Evolutionary conservation across 2,797 vertebrate species (phyloP).

Genomic region (Pristis pectinata): DNA sequence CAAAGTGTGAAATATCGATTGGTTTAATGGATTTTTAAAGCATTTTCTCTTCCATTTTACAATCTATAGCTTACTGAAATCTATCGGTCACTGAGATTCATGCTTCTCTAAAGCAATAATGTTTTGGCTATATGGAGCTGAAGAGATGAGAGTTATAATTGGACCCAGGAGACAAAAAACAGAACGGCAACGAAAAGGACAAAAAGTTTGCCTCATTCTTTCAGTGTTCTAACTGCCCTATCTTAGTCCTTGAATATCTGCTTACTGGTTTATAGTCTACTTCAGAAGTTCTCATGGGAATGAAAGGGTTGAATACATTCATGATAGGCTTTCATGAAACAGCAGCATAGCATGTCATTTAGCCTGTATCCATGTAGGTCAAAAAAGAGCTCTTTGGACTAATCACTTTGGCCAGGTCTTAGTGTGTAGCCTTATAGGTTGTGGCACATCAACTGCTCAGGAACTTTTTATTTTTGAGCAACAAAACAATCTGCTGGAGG

Average conservation of each 20-base stretch:
- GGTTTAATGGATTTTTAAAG: not conserved
- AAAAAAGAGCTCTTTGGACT: too few relatives aligned
- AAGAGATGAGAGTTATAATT: not conserved
- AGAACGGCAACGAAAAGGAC: not conserved
- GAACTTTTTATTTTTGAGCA: too few relatives aligned
- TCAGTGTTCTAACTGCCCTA: not conserved
- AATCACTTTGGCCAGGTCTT: too few relatives aligned
- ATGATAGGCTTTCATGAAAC: too few relatives aligned
- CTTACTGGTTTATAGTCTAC: not conserved
- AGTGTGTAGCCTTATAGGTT: too few relatives aligned
- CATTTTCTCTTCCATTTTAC: not conserved
- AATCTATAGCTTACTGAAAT: not conserved
- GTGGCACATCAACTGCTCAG: too few relatives aligned
- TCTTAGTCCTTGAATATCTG: not conserved
- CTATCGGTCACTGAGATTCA: not conserved
- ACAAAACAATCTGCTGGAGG: too few relatives aligned
- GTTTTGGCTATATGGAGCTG: not conserved
- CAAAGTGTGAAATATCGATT: conserved; percentile 5
- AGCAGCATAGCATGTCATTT: too few relatives aligned
- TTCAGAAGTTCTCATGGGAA: too few relatives aligned
- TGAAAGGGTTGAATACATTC: too few relatives aligned
- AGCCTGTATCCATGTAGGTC: too few relatives aligned
- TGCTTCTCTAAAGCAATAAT: not conserved
- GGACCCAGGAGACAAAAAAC: not conserved
- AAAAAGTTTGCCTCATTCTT: not conserved